A percentile compares a stretch with the other conserved stretches of the same genome.
Evolutionary conservation across 2,888 invertebrate genomes (phyloP).

Genomic region (Saturnia japonica): DNA sequence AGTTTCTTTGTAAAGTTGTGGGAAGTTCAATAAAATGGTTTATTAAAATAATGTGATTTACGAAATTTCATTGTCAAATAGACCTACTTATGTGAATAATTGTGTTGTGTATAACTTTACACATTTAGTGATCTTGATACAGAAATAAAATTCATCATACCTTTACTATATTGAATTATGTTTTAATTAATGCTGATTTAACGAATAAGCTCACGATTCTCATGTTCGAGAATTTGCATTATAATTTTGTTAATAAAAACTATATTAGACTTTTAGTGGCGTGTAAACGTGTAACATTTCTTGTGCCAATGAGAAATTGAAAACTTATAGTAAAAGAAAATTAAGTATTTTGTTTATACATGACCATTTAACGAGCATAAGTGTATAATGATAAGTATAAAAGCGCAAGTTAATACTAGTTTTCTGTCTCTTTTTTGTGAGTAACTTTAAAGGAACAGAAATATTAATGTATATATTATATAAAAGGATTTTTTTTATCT

Average conservation of each 20-base stretch:
- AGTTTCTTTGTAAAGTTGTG: constrained; percentile 31
- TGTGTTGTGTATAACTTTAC: constrained; percentile 37
- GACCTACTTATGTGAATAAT: constrained; percentile 43
- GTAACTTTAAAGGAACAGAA: too few species aligned
- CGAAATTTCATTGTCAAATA: constrained; percentile 37
- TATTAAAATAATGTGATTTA: constrained; percentile 32
- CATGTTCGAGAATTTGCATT: neutral
- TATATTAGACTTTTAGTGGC: neutral
- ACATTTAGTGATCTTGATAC: constrained; percentile 25
- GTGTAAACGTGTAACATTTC: too few species aligned
- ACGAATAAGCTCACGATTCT: constrained; percentile 32
- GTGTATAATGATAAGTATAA: too few species aligned
- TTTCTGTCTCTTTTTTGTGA: too few species aligned
- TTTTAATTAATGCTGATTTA: constrained; percentile 46
- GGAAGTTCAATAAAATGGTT: constrained; percentile 29
- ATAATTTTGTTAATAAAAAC: neutral
- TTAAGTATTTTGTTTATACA: too few species aligned
- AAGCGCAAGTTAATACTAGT: too few species aligned
- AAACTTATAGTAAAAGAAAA: neutral
- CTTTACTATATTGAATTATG: constrained; percentile 43
- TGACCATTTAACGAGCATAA: too few species aligned
- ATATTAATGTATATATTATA: too few species aligned
- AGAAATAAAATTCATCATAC: constrained; percentile 22
- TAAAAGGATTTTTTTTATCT: too few species aligned
- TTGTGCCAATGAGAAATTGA: neutral